These are phyloP conservation scores for Cyclopterus lumpus DNA, from an alignment of 2,797 vertebrate genomes.

Conservation along the genomic window DNA sequence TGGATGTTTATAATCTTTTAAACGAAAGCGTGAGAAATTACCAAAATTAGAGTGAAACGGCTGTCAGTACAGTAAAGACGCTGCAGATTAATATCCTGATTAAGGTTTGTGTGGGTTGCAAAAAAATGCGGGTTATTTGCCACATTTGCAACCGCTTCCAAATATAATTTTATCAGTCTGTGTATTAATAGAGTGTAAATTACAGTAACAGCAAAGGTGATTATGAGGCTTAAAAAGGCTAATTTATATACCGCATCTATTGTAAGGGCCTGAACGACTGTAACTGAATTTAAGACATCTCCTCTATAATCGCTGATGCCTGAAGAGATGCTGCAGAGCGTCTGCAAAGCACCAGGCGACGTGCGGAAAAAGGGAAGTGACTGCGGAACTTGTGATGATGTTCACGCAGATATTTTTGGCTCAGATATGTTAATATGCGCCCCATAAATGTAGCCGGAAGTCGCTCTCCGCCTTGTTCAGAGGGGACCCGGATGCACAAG, in stretches of 20 bases:
- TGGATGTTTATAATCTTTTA: slow-evolving; percentile 30
- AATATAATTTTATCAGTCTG: slow-evolving; percentile 23
- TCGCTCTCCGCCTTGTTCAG: too few relatives aligned
- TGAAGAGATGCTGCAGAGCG: not conserved
- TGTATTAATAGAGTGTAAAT: not conserved
- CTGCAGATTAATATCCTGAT: slow-evolving; percentile 46
- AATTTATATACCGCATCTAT: not conserved
- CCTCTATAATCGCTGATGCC: not conserved
- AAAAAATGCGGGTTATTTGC: slow-evolving; percentile 30
- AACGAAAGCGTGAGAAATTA: slow-evolving; percentile 41
- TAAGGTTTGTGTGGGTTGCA: slow-evolving; percentile 39
- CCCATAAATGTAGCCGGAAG: too few relatives aligned
- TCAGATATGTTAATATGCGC: slow-evolving; percentile 33
- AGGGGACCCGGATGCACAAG: too few relatives aligned
- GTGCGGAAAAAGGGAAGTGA: not conserved
- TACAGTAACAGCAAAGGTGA: slow-evolving; percentile 5
- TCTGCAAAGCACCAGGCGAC: slow-evolving; percentile 5
- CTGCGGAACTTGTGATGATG: slow-evolving; percentile 7
- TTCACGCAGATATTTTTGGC: slow-evolving; percentile 11
- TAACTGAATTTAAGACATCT: not conserved
- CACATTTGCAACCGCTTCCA: slow-evolving; percentile 9
- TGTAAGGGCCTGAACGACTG: not conserved
- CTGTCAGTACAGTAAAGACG: slow-evolving; percentile 39
- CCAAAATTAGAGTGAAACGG: slow-evolving; percentile 41
- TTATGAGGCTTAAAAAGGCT: not conserved